Conservation (phyloP, 2,888 invertebrate species). For the Rotaria magnacalcarata region DNA sequence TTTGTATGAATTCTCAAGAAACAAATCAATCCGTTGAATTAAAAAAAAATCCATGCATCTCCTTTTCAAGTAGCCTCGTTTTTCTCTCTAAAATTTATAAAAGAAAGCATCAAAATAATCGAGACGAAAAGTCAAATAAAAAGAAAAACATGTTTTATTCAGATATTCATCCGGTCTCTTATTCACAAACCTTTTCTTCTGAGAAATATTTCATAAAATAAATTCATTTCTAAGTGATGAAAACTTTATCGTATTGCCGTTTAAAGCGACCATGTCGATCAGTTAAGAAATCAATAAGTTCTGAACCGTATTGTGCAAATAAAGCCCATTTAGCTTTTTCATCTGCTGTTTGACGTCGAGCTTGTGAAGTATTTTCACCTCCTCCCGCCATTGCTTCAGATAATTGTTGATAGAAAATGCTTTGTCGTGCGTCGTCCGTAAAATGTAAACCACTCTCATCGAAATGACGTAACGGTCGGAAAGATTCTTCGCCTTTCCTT, state of each 20-base stretch:
- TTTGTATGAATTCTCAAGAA: no score
- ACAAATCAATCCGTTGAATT: no score
- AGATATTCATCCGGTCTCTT: no score
- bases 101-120: not conserved
- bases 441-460: constrained; percentile 1
- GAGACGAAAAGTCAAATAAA: not conserved
- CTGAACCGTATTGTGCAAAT: constrained; percentile 14
- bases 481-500: not conserved
- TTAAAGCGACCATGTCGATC: constrained; percentile 20
- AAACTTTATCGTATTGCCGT: constrained; percentile 23
- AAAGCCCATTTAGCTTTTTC: not conserved
- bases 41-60: no score
- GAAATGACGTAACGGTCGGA: not conserved
- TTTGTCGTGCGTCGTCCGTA: not conserved
- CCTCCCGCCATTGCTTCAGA: not conserved
- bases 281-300: constrained; percentile 6
- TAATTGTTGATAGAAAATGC: constrained; percentile 8
- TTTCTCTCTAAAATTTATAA: no score
- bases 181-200: not conserved
- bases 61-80: no score
- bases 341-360: not conserved
- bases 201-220: not conserved
- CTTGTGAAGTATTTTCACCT: not conserved
- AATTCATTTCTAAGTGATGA: not conserved
- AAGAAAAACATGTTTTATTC: no score